Evolutionary conservation across 2,113 vertebrate genomes (phyloP), one percentile per base, ranked within the genome.

Genomic region (Saguinus midas): DNA sequence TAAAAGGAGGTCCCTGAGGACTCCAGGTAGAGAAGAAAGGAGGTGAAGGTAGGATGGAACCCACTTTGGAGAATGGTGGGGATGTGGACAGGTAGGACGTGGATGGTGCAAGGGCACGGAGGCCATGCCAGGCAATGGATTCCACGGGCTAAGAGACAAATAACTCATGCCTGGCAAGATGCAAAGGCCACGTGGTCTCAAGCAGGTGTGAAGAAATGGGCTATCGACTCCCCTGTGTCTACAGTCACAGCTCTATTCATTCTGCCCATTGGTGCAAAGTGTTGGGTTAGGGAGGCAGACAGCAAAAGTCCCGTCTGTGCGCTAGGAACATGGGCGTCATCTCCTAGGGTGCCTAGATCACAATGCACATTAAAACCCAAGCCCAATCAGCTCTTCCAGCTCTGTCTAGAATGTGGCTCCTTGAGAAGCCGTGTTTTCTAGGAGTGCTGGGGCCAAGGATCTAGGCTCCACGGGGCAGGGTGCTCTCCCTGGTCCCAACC

Each of bases 91-190:
- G 84, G 73, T 45, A 76, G n/a, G 25, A 6, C 8, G 9, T 4
- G 50, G 68, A 6, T 8, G 1, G 50, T 37, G 23, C 8, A 2
- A 58, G 70, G 76, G 21, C 0, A 0, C 12, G 1, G 21, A 50
- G 29, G 40, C 5, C 72, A 12, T 48, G 86, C 25, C 76, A 70
- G 50, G 23, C 18, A 57, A 35, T 73, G 52, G 82, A 40, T 17
- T 87, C 80, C 8, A 1, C 4, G 27, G 32, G 20, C 43, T 52
- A 27, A 52, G 87, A 40, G 48, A 79, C 11, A 48, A 75, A n/a
- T 61, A 87, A 80, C 48, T 75, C n/a, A 61, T 21, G 25, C 32
- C 7, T 40, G 13, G 57, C 43, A 81, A 35, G 52, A 50, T 58
- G 23, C 81, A 80, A 81, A 83, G 61, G 8, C 40, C 52, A 37